phyloP scores from a whole-genome alignment of 2,888 invertebrate species.

The Chydorus sphaericus region DNA sequence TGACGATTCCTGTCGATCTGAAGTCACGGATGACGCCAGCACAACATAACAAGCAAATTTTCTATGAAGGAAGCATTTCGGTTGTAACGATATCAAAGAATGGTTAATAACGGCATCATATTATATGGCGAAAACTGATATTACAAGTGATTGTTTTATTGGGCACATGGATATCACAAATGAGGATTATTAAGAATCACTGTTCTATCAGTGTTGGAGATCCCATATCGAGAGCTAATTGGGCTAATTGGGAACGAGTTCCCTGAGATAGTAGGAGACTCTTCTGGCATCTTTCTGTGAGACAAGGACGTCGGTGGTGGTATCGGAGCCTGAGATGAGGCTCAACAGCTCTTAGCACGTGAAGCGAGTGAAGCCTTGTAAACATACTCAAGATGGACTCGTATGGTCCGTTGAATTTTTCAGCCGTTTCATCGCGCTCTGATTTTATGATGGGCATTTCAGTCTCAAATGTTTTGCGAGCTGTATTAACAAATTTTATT shows the following conservation, averaged over 20 bases:
- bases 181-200: neutral
- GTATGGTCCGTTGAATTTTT: conserved; percentile 17
- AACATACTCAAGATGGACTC: conserved; percentile 50
- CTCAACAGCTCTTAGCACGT: conserved; percentile 63
- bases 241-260: conserved; percentile 20
- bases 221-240: conserved; percentile 18
- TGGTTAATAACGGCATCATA: no score
- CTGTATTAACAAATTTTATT: conserved; percentile 28
- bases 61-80: no score
- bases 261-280: conserved; percentile 16
- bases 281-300: conserved; percentile 15
- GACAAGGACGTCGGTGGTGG: conserved; percentile 25
- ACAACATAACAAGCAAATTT: no score
- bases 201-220: neutral
- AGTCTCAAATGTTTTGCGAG: conserved; percentile 42
- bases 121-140: neutral
- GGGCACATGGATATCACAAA: conserved; percentile 1
- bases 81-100: no score
- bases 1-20: no score
- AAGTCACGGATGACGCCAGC: no score
- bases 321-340: conserved; percentile 50
- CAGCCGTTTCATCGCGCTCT: conserved; percentile 46
- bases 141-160: neutral
- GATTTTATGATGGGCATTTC: conserved; percentile 44
- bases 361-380: conserved; percentile 45